phyloP scores from a whole-genome alignment of 2,888 invertebrate genomes.

The Tetragonula carbonaria region DNA sequence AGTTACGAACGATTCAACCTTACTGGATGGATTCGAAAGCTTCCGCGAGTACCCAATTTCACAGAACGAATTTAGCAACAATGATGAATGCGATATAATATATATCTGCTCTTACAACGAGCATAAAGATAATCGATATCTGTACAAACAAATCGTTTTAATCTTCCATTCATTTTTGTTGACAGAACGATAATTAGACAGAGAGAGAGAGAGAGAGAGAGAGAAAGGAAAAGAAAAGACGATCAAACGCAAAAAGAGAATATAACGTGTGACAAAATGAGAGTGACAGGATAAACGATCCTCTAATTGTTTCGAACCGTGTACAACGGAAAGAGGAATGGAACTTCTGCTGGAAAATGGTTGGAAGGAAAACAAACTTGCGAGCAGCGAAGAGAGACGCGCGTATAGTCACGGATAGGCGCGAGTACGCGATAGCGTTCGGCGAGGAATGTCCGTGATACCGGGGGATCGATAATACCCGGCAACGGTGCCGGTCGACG shows the following conservation, averaged over 20 bases:
- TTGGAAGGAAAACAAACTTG: conserved; percentile 8
- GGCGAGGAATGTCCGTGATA: conserved; percentile 69
- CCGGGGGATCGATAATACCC: conserved; percentile 73
- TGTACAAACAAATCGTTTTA: no score
- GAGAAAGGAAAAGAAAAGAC: not conserved
- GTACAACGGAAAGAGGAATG: not conserved
- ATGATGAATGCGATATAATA: no score
- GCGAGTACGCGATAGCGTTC: conserved; percentile 71
- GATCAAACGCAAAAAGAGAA: not conserved
- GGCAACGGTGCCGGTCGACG: conserved; percentile 48
- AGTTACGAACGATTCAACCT: no score
- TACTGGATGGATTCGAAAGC: no score
- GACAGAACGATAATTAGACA: no score
- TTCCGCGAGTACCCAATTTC: no score
- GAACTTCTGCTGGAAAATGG: conserved; percentile 2
- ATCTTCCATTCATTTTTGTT: no score
- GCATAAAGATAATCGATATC: no score
- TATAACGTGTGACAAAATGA: not conserved
- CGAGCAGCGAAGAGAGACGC: conserved; percentile 16
- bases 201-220: no score
- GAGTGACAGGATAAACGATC: not conserved
- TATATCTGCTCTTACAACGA: no score
- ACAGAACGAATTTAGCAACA: no score
- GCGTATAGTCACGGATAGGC: conserved; percentile 47
- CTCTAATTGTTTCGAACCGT: not conserved